phyloP scores from a whole-genome alignment of 1,140 invertebrate species.

The Lepidurus arcticus region DNA sequence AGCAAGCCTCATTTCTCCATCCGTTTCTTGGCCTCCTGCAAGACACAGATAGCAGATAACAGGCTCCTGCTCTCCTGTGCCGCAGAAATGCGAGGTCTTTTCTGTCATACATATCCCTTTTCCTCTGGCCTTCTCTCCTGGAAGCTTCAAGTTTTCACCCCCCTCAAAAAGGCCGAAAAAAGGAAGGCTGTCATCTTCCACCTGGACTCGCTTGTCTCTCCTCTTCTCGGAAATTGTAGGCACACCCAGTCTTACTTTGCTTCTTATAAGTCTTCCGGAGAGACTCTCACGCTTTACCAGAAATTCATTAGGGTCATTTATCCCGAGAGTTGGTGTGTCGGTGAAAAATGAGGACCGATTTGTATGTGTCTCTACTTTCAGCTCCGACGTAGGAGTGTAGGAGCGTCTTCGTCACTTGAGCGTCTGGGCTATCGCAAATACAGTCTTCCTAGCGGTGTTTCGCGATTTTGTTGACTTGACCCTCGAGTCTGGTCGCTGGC shows the following conservation, averaged over 20 bases:
- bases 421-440: not conserved
- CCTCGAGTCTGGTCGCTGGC: too few relatives aligned
- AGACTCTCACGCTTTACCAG: not conserved
- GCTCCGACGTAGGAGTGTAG: not conserved
- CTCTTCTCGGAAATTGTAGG: not conserved
- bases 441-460: not conserved
- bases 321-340: not conserved
- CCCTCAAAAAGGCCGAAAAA: not conserved
- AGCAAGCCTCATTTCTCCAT: constrained; percentile 21
- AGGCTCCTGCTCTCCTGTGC: not conserved
- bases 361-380: not conserved
- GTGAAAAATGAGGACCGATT: constrained; percentile 16
- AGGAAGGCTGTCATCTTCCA: constrained; percentile 8
- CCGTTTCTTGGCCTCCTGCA: constrained; percentile 16
- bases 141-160: not conserved
- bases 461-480: not conserved
- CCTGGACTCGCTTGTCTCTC: not conserved
- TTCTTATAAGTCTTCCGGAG: not conserved
- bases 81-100: not conserved
- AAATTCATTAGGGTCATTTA: constrained; percentile 12
- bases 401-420: not conserved
- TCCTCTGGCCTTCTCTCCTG: not conserved
- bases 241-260: not conserved
- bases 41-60: constrained; percentile 14
- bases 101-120: not conserved